These are phyloP conservation scores for Sebastes diploproa DNA, from an alignment of 2,797 vertebrate genomes.

Conservation along the genomic window DNA sequence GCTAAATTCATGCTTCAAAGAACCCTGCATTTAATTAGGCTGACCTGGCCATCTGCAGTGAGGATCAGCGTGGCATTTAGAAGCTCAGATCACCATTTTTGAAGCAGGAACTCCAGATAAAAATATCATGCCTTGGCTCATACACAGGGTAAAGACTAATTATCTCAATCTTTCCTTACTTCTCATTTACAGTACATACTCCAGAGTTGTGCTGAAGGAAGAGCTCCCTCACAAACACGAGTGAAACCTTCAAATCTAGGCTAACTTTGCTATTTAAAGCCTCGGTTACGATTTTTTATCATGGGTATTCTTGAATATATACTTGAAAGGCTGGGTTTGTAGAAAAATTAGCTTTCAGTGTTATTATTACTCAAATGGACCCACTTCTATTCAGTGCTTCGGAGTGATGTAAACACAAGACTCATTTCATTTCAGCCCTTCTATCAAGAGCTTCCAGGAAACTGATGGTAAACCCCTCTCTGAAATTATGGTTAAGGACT, in stretches of 20 bases:
- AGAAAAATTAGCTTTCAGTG: conserved; percentile 17
- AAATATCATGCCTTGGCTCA: conserved; percentile 14
- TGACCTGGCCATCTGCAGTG: conserved; percentile 49
- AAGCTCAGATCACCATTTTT: conserved; percentile 40
- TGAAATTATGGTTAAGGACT: conserved; percentile 13
- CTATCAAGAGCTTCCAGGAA: not conserved
- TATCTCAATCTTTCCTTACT: conserved; percentile 38
- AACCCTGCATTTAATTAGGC: conserved; percentile 61
- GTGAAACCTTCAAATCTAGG: conserved; percentile 44
- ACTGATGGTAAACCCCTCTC: not conserved
- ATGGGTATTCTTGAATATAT: conserved; percentile 27
- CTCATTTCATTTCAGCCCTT: conserved; percentile 2
- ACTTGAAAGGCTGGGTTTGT: conserved; percentile 10
- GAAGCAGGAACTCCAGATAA: conserved; percentile 25
- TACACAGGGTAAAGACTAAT: conserved; percentile 44
- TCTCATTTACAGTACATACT: conserved; percentile 32
- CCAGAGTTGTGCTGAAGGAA: conserved; percentile 25
- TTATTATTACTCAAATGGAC: conserved; percentile 27
- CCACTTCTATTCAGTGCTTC: conserved; percentile 5
- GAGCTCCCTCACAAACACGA: conserved; percentile 22
- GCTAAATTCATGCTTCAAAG: conserved; percentile 60
- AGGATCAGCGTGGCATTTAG: conserved; percentile 45
- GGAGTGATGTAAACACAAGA: not conserved
- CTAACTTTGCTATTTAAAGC: conserved; percentile 57
- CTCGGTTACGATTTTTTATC: conserved; percentile 14